phyloP scores from a whole-genome alignment of 35 echinoderm and acorn worm species.

The Strongylocentrotus purpuratus region DNA sequence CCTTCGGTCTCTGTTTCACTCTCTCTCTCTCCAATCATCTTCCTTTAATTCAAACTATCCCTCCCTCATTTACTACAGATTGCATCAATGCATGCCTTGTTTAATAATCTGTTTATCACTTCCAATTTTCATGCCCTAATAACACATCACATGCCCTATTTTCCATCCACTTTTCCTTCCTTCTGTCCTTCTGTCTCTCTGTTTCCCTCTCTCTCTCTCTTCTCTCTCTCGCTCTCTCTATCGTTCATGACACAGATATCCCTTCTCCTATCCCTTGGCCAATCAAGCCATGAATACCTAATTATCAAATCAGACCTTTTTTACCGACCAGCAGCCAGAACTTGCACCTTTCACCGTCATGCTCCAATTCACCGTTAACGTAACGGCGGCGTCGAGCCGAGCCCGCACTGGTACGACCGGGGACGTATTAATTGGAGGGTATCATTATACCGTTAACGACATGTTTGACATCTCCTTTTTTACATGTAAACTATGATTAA shows the following conservation, averaged over 20 bases:
- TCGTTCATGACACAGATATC: neutral
- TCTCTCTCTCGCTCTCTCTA: neutral
- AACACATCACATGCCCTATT: neutral
- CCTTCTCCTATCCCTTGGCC: neutral
- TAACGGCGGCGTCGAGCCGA: neutral
- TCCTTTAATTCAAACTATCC: neutral
- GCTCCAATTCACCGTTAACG: slow-evolving; percentile 24
- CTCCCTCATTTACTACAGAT: neutral
- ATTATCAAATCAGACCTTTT: slow-evolving; percentile 35
- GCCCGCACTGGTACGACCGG: neutral
- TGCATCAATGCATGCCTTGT: neutral
- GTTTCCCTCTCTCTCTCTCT: neutral
- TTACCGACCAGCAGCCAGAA: neutral
- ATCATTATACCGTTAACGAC: neutral
- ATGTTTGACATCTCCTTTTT: neutral
- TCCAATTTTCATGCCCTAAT: neutral
- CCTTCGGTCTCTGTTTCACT: too few species aligned
- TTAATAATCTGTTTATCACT: neutral
- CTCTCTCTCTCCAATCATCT: too few species aligned
- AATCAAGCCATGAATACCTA: slow-evolving; percentile 22
- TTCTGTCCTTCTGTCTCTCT: neutral
- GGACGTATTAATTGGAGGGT: neutral
- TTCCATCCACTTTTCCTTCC: neutral
- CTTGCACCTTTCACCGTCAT: slow-evolving; percentile 14
- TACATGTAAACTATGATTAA: neutral